Evolutionary conservation across 2,888 invertebrate species (phyloP), one percentile per base, ranked within the genome.

Genomic region (Limnephilus marmoratus): DNA sequence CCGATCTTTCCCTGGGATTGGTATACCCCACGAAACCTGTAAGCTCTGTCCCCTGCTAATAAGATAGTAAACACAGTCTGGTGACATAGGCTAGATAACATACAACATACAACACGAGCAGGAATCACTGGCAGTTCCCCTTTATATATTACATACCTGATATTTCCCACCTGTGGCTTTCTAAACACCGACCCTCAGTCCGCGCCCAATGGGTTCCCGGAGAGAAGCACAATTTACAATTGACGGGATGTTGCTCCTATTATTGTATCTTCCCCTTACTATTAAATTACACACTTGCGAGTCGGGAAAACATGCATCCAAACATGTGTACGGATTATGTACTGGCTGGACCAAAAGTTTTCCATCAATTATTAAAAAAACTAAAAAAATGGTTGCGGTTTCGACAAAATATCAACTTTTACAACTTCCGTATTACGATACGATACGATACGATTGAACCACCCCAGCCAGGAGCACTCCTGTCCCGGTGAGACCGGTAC

Each of bases 221-320:
- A 34, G 88, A 68, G 88, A 88, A 80, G 18, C 89, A 80, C 85
- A 85, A 68, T 85, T 91, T 81, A 85, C 88, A 91, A 91, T 88
- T 91, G 91, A 91, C 92, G 85, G 92, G 92, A 92, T 90, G 91
- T 89, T 91, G 91, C 68, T 37, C 90, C 91, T 92, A 92, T 92
- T 92, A 92, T 92, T 92, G 90, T 89, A 85, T 53, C 90, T 85
- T 88, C 49, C 90, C 80, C 91, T 53, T 90, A 53, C 92, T 83
- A 92, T 92, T 91, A 91, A 92, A 91, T 91, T 91, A 91, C 91
- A 91, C 41, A 91, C 85, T 45, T 80, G 80, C 86, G 68, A 9
- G 88, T n/a, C 80, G 37, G 53, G 80, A 49, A 12, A 80, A 88
- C 88, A 88, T 80, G 88, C 88, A 37, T 68, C 34, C 13, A 15